Conservation (phyloP, 2,113 vertebrate genomes). For the Nothocercus nigrocapillus region DNA sequence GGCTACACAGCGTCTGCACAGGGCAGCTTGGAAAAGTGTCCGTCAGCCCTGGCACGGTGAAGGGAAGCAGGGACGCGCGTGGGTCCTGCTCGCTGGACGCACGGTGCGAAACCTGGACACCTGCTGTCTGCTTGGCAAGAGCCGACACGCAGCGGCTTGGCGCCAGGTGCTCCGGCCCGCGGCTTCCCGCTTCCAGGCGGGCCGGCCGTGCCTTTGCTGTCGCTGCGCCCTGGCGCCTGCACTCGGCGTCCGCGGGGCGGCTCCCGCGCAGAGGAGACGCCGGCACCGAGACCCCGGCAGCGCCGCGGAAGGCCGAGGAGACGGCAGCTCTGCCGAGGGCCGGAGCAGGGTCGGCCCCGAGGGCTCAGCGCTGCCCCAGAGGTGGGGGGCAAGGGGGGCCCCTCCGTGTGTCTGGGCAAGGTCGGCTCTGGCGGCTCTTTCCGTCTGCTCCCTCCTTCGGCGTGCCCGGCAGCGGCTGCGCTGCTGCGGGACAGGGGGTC, state of each 20-base stretch:
- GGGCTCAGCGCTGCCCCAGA: not conserved
- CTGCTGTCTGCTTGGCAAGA: not conserved
- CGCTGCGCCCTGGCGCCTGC: not conserved
- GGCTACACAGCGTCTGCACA: not conserved
- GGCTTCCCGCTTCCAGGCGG: not conserved
- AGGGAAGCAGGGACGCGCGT: not conserved
- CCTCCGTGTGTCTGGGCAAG: fast-evolving
- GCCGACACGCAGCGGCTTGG: not conserved
- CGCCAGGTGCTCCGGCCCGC: not conserved
- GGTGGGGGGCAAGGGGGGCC: not conserved
- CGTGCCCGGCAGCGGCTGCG: not conserved
- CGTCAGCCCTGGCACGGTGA: not conserved
- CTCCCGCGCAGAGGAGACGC: not conserved
- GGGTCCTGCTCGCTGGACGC: not conserved
- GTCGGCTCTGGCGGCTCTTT: not conserved
- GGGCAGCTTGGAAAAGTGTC: fast-evolving
- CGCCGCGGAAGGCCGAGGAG: not conserved
- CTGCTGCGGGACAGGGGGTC: not conserved
- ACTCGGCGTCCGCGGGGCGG: not conserved
- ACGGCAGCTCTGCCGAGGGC: not conserved
- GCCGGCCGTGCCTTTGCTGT: not conserved
- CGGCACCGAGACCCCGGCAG: fast-evolving
- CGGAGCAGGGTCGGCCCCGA: not conserved
- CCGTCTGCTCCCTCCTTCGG: too few species aligned
- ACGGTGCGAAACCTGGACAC: not conserved